A percentile compares a stretch with the other conserved stretches of the same genome.
phyloP scores from a whole-genome alignment of 2,797 vertebrate genomes.

The Emys orbicularis region DNA sequence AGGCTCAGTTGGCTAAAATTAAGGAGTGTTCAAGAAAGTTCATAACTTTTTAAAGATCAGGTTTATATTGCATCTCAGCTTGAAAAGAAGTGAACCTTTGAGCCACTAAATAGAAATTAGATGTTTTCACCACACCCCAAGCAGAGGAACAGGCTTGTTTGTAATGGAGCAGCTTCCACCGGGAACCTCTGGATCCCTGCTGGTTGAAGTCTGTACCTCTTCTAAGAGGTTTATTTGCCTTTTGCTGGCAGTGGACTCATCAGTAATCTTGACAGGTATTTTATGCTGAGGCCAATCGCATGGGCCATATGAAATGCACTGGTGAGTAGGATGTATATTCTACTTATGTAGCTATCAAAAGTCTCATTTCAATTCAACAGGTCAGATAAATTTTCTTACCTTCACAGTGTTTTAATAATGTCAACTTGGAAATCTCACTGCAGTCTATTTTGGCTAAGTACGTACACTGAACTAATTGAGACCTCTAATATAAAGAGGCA shows the following conservation, averaged over 20 bases:
- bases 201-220: constrained; percentile 47
- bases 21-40: constrained; percentile 51
- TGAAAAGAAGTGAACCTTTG: constrained; percentile 42
- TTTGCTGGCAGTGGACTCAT: constrained; percentile 8
- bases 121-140: constrained; percentile 53
- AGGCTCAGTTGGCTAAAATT: constrained; percentile 46
- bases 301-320: neutral
- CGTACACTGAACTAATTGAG: constrained; percentile 33
- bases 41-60: constrained; percentile 53
- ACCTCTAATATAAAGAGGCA: constrained; percentile 24
- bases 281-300: neutral
- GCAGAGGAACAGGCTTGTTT: constrained; percentile 47
- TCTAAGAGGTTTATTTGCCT: constrained; percentile 1
- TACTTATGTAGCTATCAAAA: constrained; percentile 44
- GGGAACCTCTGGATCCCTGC: neutral
- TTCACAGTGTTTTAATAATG: neutral
- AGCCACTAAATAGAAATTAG: constrained; percentile 58
- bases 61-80: constrained; percentile 16
- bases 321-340: constrained; percentile 19
- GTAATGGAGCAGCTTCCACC: constrained; percentile 2
- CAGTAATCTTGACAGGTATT: constrained; percentile 22
- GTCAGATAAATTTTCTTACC: constrained; percentile 44
- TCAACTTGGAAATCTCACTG: constrained; percentile 21
- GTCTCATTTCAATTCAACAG: constrained; percentile 35
- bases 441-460: neutral